A percentile compares a stretch with the other conserved stretches of the same genome.
These are phyloP conservation scores for Trypoxylon attenuatum DNA, from an alignment of 2,888 invertebrate genomes.

Conservation along the genomic window DNA sequence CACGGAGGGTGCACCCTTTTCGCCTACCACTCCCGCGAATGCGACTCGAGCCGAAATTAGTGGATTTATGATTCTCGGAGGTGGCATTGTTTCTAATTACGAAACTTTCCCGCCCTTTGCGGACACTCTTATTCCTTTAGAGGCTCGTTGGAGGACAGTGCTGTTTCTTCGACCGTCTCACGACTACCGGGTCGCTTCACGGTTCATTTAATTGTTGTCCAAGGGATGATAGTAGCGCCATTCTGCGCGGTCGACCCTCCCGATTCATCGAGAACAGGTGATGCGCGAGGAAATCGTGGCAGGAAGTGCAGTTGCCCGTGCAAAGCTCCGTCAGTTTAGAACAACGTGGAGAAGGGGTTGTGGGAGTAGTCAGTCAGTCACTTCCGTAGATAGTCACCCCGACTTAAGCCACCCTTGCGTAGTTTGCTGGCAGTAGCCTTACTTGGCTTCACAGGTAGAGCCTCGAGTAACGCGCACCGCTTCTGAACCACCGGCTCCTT, in stretches of 20 bases:
- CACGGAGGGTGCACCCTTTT: constrained; percentile 4
- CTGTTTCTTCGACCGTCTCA: neutral
- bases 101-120: neutral
- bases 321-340: constrained; percentile 15
- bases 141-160: neutral
- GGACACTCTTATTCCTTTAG: neutral
- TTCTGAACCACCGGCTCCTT: constrained; percentile 33
- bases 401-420: constrained; percentile 27
- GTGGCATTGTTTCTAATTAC: neutral
- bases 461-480: constrained; percentile 27
- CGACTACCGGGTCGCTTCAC: neutral
- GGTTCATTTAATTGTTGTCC: constrained; percentile 5
- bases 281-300: neutral
- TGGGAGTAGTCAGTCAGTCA: constrained; percentile 31
- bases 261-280: neutral
- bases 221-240: neutral
- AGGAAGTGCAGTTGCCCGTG: neutral
- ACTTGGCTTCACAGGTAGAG: constrained; percentile 43
- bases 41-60: too few relatives aligned
- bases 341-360: too few relatives aligned
- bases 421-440: constrained; percentile 10
- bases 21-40: constrained; percentile 10
- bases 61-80: neutral
- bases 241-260: neutral
- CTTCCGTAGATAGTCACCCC: constrained; percentile 13